Conservation (phyloP, 1,140 invertebrate genomes). For the Mylabris phalerata region DNA sequence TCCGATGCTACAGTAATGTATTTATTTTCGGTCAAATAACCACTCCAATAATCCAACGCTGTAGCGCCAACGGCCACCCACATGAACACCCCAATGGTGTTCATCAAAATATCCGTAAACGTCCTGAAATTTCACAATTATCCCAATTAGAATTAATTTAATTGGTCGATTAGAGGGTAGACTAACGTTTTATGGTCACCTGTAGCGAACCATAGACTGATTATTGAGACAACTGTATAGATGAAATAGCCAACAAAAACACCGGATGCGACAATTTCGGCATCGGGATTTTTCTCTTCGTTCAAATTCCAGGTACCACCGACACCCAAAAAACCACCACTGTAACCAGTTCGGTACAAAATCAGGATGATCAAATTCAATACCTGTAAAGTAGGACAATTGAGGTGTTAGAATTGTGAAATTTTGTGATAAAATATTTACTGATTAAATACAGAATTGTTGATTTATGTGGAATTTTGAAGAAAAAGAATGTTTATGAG, state of each 20-base stretch:
- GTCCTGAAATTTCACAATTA: conserved; percentile 27
- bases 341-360: conserved; percentile 72
- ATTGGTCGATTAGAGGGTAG: background rate
- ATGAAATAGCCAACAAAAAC: conserved; percentile 80
- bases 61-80: conserved; percentile 76
- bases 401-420: too few relatives aligned
- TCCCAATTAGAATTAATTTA: too few relatives aligned
- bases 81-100: conserved; percentile 73
- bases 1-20: conserved; percentile 60
- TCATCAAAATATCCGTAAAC: conserved; percentile 72
- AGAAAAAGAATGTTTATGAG: background rate
- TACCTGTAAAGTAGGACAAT: conserved; percentile 50
- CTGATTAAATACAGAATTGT: too few relatives aligned
- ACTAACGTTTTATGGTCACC: conserved; percentile 64
- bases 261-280: conserved; percentile 77
- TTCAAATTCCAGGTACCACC: conserved; percentile 84
- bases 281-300: conserved; percentile 77
- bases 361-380: conserved; percentile 73
- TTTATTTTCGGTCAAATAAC: conserved; percentile 69
- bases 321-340: conserved; percentile 72
- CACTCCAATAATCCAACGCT: conserved; percentile 80
- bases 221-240: conserved; percentile 63
- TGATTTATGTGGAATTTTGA: background rate
- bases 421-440: too few relatives aligned
- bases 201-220: conserved; percentile 65